Evolutionary conservation across 1,140 invertebrate genomes (phyloP), one percentile per base, ranked within the genome.

Genomic region (Dreissena polymorpha): DNA sequence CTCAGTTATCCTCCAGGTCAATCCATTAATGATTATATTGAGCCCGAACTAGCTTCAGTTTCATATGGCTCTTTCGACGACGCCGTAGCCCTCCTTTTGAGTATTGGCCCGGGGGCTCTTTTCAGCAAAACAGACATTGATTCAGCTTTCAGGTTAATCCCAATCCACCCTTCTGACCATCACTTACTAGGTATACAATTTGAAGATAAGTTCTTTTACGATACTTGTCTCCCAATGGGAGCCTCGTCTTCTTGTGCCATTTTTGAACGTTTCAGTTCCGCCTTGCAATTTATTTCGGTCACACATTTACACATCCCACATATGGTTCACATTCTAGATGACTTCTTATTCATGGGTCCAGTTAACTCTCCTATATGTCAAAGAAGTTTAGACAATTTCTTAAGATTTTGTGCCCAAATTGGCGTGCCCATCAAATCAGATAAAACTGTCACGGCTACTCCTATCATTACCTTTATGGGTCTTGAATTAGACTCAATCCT

Each of bases 291-390:
- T 25, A 79, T 79, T 18, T 50, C 77, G 1, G 12, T 10, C 10
- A 18, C 10, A 10, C 3, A 70, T n/a, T 27, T 79, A 70, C 10
- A 55, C 14, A 79, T 79, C 23, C 18, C n/a, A 55, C 14, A 68
- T 55, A 65, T 73, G 51, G 16, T 73, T 12, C 71, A 85, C 53
- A 70, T 82, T 23, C 49, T 85, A 3, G 77, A 85, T 63, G 78
- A 82, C 29, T 85, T 85, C 67, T 69, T 69, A 10, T 25, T 69
- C 18, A 10, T 85, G 5, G 73, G 64, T 25, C 84, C 78, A 13
- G 16, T 70, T 16, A 21, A 63, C 14, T 69, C 71, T 18, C 0
- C n/a, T 27, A 50, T 27, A 18, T 85, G 84, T 49, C 29, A 69
- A 14, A 57, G 29, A 10, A n/a, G 57, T 69, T 60, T 84, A 8